Evolutionary conservation across 92 coral and sea anemone species (phyloP).

Genomic region (Hydrozoanthus gracilis): DNA sequence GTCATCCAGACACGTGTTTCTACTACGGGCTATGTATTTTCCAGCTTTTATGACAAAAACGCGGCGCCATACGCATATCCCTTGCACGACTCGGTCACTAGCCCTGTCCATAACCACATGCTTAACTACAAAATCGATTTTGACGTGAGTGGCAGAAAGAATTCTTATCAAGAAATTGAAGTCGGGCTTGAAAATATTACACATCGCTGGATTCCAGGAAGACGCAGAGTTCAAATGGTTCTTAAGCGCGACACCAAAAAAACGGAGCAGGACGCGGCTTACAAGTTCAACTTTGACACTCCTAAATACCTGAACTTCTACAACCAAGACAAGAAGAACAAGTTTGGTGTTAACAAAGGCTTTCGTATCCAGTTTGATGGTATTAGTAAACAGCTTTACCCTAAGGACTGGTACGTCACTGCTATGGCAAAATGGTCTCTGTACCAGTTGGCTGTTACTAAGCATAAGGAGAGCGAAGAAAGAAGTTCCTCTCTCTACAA

Average conservation of each 20-base stretch:
- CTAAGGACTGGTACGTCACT: conserved; percentile 1
- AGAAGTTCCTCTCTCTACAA: conserved; percentile 15
- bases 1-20: conserved; percentile 57
- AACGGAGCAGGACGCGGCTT: conserved; percentile 85
- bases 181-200: conserved; percentile 40
- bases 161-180: no score
- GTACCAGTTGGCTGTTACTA: no score
- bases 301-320: conserved; percentile 88
- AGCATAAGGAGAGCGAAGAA: no score
- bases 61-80: neutral
- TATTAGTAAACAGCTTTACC: conserved; percentile 73
- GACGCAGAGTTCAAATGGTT: conserved; percentile 73
- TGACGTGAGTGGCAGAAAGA: no score
- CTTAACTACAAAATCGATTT: no score
- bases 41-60: conserved; percentile 64
- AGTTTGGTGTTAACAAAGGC: no score
- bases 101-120: no score
- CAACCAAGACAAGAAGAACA: conserved; percentile 61
- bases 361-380: no score
- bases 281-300: conserved; percentile 79
- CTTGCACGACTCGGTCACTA: conserved; percentile 54
- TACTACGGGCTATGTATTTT: conserved; percentile 25
- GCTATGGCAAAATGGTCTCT: conserved; percentile 64
- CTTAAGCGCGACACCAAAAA: conserved; percentile 12
- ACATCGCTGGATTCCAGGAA: conserved; percentile 71